Evolutionary conservation across 2,113 vertebrate genomes (phyloP).

Genomic region (Tringa solitaria): DNA sequence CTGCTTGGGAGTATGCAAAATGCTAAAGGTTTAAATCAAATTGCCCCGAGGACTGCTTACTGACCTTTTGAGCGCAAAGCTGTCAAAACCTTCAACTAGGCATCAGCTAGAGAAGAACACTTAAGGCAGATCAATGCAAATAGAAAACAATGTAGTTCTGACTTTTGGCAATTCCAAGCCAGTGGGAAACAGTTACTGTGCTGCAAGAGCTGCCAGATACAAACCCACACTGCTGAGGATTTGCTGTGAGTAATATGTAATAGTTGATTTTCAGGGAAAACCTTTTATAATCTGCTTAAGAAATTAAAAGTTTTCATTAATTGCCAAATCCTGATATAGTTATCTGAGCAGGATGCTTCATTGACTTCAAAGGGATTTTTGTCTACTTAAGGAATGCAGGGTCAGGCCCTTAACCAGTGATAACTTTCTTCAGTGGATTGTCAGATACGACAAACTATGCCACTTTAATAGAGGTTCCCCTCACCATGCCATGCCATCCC

Average conservation of each 20-base stretch:
- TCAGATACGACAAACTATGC: constrained; percentile 59
- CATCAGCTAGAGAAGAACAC: constrained; percentile 22
- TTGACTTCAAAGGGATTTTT: constrained; percentile 69
- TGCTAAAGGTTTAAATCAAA: constrained; percentile 37
- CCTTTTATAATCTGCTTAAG: neutral
- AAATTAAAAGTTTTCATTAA: constrained; percentile 48
- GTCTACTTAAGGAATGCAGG: constrained; percentile 56
- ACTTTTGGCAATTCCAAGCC: neutral
- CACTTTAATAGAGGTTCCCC: constrained; percentile 25
- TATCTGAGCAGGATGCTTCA: constrained; percentile 54
- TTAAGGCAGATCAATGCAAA: constrained; percentile 29
- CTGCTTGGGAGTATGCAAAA: constrained; percentile 12
- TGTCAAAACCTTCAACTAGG: constrained; percentile 59
- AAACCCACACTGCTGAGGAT: neutral
- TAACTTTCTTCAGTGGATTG: constrained; percentile 60
- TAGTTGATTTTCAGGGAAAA: neutral
- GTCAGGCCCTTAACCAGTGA: constrained; percentile 63
- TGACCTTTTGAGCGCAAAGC: constrained; percentile 57
- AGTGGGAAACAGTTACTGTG: neutral
- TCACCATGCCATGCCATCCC: neutral
- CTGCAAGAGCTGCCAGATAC: neutral
- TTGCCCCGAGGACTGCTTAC: constrained; percentile 46
- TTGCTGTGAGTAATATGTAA: neutral
- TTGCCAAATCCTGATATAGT: constrained; percentile 32
- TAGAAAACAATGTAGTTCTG: constrained; percentile 30